Conservation (phyloP, 2,797 vertebrate genomes). For the Sebastes minor region DNA sequence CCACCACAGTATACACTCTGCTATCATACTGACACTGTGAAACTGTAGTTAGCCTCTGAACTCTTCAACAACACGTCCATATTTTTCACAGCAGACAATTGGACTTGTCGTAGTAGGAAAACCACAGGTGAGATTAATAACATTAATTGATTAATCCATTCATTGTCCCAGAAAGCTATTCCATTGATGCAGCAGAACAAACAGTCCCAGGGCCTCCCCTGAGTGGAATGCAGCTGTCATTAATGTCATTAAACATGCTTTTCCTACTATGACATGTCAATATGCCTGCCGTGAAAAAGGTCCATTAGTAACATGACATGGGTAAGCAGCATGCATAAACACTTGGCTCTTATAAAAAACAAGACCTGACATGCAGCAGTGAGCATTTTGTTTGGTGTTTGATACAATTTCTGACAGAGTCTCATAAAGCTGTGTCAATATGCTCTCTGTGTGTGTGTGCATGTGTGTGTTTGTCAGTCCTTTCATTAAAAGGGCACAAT, state of each 20-base stretch:
- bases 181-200: not conserved
- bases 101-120: not conserved
- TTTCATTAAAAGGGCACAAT: conserved; percentile 70
- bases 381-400: conserved; percentile 8
- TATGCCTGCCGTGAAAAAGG: not conserved
- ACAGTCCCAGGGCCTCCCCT: not conserved
- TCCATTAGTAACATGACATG: conserved; percentile 23
- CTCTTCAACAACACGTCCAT: conserved; percentile 29
- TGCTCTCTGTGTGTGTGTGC: conserved; percentile 2
- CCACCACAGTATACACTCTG: conserved; percentile 23
- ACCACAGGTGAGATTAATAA: not conserved
- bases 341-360: not conserved
- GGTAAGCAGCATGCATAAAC: conserved; percentile 2
- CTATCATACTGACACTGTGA: conserved; percentile 57
- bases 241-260: not conserved
- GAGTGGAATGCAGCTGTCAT: not conserved
- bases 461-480: conserved; percentile 34
- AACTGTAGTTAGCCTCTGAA: conserved; percentile 47
- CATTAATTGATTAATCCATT: not conserved
- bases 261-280: not conserved
- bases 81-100: not conserved
- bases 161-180: not conserved
- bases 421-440: conserved; percentile 31
- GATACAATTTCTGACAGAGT: not conserved
- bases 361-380: not conserved